Conservation (phyloP, 2,113 vertebrate species). For the Anseranas semipalmata region DNA sequence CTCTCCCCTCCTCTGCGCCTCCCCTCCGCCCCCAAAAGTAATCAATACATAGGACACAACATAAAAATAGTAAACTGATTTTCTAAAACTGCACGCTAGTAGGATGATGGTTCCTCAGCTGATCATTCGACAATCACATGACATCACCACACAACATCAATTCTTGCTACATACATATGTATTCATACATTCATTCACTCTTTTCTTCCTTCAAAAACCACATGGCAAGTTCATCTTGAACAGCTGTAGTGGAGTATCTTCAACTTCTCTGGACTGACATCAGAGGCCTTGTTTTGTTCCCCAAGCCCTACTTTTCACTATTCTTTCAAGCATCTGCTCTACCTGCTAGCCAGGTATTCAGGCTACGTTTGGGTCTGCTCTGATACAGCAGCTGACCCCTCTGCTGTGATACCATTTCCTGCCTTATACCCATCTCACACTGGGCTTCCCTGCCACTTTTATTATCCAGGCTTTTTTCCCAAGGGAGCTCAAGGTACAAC, state of each 20-base stretch:
- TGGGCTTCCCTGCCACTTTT: background rate
- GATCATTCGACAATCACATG: background rate
- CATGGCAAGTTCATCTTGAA: background rate
- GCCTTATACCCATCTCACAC: background rate
- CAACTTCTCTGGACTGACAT: background rate
- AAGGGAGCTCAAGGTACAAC: background rate
- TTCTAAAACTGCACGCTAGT: background rate
- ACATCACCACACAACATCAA: background rate
- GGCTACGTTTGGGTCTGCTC: background rate
- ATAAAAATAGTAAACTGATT: background rate
- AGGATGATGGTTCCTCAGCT: background rate
- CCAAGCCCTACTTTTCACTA: background rate
- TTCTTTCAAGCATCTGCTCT: background rate
- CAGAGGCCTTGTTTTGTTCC: background rate
- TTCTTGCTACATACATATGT: background rate
- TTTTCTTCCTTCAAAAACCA: background rate
- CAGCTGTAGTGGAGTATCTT: background rate
- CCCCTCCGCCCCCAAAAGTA: background rate
- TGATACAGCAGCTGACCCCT: background rate
- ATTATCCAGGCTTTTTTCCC: background rate
- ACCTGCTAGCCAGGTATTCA: background rate
- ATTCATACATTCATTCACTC: background rate
- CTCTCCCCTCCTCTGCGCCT: too few relatives aligned
- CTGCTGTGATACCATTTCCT: background rate
- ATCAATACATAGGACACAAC: background rate